These are phyloP conservation scores for Pleuronectes platessa DNA, from an alignment of 2,113 vertebrate genomes.

Conservation along the genomic window DNA sequence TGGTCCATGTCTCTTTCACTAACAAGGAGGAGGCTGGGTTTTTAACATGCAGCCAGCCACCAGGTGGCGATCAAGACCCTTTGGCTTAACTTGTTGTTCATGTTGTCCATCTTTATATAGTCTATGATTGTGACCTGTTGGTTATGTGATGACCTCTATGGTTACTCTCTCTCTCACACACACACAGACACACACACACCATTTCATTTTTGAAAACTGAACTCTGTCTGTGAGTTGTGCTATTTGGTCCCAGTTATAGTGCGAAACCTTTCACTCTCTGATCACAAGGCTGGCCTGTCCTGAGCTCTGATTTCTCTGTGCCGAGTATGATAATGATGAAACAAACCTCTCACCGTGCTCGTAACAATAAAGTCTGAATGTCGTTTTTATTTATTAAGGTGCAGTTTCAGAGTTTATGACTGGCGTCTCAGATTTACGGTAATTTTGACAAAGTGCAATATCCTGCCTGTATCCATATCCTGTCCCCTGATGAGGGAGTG, in stretches of 20 bases:
- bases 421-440: constrained; percentile 10
- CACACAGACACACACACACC: too few relatives aligned
- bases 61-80: background rate
- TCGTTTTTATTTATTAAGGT: constrained; percentile 27
- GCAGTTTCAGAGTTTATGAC: background rate
- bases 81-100: background rate
- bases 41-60: too few relatives aligned
- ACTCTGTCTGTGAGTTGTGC: too few relatives aligned
- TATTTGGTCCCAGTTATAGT: too few relatives aligned
- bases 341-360: too few relatives aligned
- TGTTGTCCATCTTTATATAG: background rate
- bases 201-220: too few relatives aligned
- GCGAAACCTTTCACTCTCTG: background rate
- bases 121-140: constrained; percentile 3
- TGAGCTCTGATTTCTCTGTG: background rate
- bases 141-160: background rate
- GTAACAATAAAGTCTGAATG: background rate
- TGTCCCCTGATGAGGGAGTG: constrained; percentile 21
- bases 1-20: too few relatives aligned
- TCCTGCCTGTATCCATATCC: constrained; percentile 31
- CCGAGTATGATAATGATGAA: background rate
- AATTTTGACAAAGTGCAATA: background rate
- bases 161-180: too few relatives aligned
- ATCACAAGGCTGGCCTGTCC: too few relatives aligned
- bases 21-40: too few relatives aligned